Evolutionary conservation across 2,888 invertebrate genomes (phyloP).

Genomic region (Pycnomerus fuliginosus): DNA sequence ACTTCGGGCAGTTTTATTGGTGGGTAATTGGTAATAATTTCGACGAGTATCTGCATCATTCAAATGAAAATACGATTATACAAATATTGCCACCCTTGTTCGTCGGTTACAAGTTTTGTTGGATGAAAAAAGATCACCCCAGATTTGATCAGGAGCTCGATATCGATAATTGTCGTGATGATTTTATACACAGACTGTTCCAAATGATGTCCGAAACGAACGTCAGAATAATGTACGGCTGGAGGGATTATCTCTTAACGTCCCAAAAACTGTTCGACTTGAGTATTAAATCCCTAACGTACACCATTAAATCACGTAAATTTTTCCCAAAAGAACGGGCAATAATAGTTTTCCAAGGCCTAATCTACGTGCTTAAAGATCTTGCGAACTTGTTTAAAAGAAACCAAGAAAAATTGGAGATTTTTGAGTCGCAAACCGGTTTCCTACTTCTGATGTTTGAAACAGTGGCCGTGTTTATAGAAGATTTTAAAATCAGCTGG

Average conservation of each 20-base stretch:
- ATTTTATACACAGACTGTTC: conserved; percentile 62
- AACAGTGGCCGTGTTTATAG: conserved; percentile 63
- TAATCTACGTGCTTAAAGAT: conserved; percentile 63
- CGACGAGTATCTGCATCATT: too few species aligned
- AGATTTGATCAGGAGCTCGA: too few species aligned
- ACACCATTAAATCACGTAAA: conserved; percentile 59
- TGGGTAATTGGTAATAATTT: too few species aligned
- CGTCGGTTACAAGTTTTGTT: too few species aligned
- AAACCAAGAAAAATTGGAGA: conserved; percentile 29
- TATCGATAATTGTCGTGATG: conserved; percentile 59
- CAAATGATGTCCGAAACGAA: conserved; percentile 66
- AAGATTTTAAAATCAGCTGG: conserved; percentile 73
- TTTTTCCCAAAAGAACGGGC: conserved; percentile 63
- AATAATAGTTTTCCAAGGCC: conserved; percentile 62
- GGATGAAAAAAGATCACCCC: too few species aligned
- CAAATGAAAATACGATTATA: too few species aligned
- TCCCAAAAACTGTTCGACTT: conserved; percentile 52
- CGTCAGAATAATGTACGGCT: conserved; percentile 49
- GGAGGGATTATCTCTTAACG: conserved; percentile 48
- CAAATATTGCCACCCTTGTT: too few species aligned
- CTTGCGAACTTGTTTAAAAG: conserved; percentile 46
- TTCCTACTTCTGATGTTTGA: conserved; percentile 68
- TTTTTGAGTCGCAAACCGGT: conserved; percentile 42
- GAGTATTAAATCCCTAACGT: conserved; percentile 58
- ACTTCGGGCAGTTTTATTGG: too few species aligned